phyloP scores from a whole-genome alignment of 2,888 invertebrate species.

The Cyclophora punctaria region DNA sequence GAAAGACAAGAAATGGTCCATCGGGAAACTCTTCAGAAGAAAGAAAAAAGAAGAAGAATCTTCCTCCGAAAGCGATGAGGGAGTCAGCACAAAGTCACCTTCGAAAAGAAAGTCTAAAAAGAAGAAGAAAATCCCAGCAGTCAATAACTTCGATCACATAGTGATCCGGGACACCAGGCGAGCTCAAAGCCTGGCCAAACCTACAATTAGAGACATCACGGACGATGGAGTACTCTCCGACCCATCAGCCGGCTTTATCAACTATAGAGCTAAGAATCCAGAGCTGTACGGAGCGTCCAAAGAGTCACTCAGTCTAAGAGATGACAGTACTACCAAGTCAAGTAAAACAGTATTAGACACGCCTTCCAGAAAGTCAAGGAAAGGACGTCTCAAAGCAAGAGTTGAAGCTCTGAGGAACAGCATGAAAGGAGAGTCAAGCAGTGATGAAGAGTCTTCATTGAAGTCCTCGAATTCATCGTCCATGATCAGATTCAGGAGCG shows the following conservation, averaged over 20 bases:
- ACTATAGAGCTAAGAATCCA: slow-evolving; percentile 55
- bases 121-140: slow-evolving; percentile 68
- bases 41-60: slow-evolving; percentile 81
- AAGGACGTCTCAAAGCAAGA: slow-evolving; percentile 78
- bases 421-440: slow-evolving; percentile 78
- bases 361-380: slow-evolving; percentile 69
- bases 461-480: slow-evolving; percentile 79
- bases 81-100: slow-evolving; percentile 54
- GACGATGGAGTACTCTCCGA: slow-evolving; percentile 76
- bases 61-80: slow-evolving; percentile 70
- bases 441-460: slow-evolving; percentile 82
- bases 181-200: slow-evolving; percentile 66
- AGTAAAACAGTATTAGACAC: slow-evolving; percentile 69
- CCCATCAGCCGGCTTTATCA: slow-evolving; percentile 70
- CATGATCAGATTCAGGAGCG: slow-evolving; percentile 79
- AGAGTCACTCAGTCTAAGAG: slow-evolving; percentile 55
- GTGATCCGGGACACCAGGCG: slow-evolving; percentile 72
- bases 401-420: slow-evolving; percentile 79
- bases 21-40: slow-evolving; percentile 85
- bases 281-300: slow-evolving; percentile 51
- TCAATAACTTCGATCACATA: slow-evolving; percentile 80
- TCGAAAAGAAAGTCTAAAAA: slow-evolving; percentile 66
- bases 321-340: slow-evolving; percentile 52
- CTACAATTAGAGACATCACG: slow-evolving; percentile 45
- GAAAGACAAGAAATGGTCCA: slow-evolving; percentile 85